Percentiles rank a stretch among this genome's conserved stretches.
phyloP scores from a whole-genome alignment of 2,797 vertebrate genomes.

The Enteromius argenteus region DNA sequence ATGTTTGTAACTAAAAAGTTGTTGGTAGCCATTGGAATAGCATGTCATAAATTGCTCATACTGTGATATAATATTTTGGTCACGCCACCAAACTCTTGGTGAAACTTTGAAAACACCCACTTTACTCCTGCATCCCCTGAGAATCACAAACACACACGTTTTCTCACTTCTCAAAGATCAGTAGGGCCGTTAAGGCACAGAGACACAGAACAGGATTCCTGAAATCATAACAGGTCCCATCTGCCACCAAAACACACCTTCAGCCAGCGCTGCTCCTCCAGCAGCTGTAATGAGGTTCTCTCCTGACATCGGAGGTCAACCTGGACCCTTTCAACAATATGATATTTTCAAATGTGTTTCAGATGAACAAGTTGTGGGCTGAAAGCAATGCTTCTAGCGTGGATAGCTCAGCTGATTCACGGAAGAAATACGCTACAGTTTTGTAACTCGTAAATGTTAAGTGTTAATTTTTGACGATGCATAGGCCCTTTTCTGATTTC shows the following conservation, averaged over 20 bases:
- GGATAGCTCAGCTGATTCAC: not conserved
- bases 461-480: not conserved
- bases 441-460: not conserved
- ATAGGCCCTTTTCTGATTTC: not conserved
- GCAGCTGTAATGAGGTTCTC: conserved; percentile 94
- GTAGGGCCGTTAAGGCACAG: conserved; percentile 93
- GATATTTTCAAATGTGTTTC: not conserved
- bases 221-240: conserved; percentile 98
- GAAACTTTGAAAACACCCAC: conserved; percentile 12
- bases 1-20: not conserved
- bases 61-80: not conserved
- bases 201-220: conserved; percentile 93
- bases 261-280: conserved; percentile 85
- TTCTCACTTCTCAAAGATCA: conserved; percentile 75
- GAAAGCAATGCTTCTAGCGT: not conserved
- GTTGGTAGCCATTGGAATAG: not conserved
- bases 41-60: not conserved
- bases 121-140: not conserved
- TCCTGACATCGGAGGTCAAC: conserved; percentile 90
- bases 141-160: conserved; percentile 55
- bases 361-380: not conserved
- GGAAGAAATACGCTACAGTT: not conserved
- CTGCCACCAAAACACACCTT: conserved; percentile 87
- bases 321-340: not conserved
- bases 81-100: not conserved